Conservation (phyloP, 2,113 vertebrate species). For the Delphinapterus leucas region DNA sequence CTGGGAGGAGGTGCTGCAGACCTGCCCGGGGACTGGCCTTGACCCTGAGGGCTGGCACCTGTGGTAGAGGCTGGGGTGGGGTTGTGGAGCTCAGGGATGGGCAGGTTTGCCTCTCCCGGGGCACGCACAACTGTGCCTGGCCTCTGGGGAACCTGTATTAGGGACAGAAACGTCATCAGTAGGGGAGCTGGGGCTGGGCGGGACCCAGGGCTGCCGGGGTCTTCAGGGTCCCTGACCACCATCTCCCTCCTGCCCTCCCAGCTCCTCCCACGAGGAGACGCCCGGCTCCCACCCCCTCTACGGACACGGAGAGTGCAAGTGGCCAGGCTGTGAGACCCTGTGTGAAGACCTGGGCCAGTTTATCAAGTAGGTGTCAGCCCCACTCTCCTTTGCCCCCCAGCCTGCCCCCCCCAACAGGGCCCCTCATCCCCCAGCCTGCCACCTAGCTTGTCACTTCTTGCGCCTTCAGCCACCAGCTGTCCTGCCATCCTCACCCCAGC, state of each 20-base stretch:
- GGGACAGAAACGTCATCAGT: background rate
- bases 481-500: background rate
- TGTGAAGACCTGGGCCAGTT: conserved; percentile 99
- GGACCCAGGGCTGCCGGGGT: background rate
- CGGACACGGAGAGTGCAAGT: conserved; percentile 98
- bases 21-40: background rate
- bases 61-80: background rate
- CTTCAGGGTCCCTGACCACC: background rate
- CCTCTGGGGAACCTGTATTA: background rate
- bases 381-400: no score
- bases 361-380: conserved; percentile 91
- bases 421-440: background rate
- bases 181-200: background rate
- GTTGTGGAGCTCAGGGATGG: background rate
- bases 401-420: no score
- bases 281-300: conserved; percentile 95
- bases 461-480: background rate
- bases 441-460: background rate
- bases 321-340: conserved; percentile 99
- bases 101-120: background rate
- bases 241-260: conserved; percentile 46
- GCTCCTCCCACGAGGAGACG: conserved; percentile 92
- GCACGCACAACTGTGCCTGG: background rate
- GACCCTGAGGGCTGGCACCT: background rate
- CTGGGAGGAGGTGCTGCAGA: background rate